Conservation (phyloP, 2,113 vertebrate species). For the Pteropus alecto region DNA sequence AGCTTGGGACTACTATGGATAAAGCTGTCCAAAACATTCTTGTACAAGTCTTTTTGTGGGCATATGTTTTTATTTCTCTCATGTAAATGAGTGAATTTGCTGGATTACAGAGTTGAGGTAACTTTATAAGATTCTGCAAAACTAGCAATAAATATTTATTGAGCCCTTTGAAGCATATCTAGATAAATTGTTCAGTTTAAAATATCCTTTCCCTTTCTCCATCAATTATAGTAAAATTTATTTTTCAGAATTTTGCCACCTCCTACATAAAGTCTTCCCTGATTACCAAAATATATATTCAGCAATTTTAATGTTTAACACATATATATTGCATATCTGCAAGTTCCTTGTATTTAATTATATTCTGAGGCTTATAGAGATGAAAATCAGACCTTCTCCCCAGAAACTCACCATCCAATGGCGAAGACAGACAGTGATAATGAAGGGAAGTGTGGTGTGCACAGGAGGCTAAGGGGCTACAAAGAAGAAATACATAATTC, state of each 20-base stretch:
- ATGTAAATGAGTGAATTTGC: not conserved
- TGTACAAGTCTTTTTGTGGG: not conserved
- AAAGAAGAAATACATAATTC: not conserved
- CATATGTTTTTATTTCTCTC: not conserved
- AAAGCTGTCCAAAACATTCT: not conserved
- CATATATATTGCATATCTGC: not conserved
- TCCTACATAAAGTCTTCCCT: not conserved
- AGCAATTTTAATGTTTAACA: not conserved
- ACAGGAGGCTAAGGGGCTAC: not conserved
- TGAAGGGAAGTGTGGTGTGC: not conserved
- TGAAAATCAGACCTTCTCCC: not conserved
- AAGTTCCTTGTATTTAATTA: not conserved
- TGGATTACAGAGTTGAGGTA: not conserved
- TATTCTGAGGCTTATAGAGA: not conserved
- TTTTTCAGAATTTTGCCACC: not conserved
- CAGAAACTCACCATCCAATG: not conserved
- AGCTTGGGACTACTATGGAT: not conserved
- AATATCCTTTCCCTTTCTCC: not conserved
- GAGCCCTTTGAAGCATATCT: not conserved
- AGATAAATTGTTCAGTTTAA: not conserved
- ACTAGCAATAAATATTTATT: not conserved
- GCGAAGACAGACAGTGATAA: not conserved
- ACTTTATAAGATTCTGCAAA: not conserved
- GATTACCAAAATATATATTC: not conserved
- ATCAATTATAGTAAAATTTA: not conserved